Evolutionary conservation across 2,888 invertebrate genomes (phyloP).

Genomic region (Balanococcus diminutus): DNA sequence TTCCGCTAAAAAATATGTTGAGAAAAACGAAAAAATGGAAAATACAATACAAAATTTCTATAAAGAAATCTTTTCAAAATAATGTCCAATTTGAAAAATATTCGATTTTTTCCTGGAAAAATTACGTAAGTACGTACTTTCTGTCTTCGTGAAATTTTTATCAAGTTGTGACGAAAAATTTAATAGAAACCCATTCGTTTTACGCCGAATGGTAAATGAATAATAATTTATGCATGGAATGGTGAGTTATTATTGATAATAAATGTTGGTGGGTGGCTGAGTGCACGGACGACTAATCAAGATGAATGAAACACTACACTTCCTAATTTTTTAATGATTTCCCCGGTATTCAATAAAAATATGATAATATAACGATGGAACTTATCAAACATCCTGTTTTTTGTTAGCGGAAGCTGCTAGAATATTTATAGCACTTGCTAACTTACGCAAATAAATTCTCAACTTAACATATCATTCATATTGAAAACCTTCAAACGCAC

Average conservation of each 20-base stretch:
- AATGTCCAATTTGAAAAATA: not conserved
- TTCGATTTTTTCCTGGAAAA: not conserved
- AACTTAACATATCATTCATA: not conserved
- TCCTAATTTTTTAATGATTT: conserved; percentile 26
- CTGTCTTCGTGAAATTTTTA: not conserved
- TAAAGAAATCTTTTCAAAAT: no score
- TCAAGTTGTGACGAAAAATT: no score
- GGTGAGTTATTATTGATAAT: not conserved
- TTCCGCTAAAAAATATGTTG: no score
- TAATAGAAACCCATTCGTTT: no score
- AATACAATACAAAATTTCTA: no score
- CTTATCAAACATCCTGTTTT: not conserved
- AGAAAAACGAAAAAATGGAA: no score
- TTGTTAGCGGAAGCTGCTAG: conserved; percentile 5
- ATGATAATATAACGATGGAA: not conserved
- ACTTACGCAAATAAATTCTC: not conserved
- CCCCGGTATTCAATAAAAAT: not conserved
- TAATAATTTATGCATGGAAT: not conserved
- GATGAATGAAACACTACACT: not conserved
- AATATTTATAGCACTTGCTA: not conserved
- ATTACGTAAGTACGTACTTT: no score
- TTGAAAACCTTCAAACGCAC: not conserved
- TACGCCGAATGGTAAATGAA: no score
- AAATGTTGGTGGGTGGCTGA: not conserved
- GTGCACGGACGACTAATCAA: not conserved